phyloP scores from a whole-genome alignment of 2,113 vertebrate species.

The Podocnemis expansa region DNA sequence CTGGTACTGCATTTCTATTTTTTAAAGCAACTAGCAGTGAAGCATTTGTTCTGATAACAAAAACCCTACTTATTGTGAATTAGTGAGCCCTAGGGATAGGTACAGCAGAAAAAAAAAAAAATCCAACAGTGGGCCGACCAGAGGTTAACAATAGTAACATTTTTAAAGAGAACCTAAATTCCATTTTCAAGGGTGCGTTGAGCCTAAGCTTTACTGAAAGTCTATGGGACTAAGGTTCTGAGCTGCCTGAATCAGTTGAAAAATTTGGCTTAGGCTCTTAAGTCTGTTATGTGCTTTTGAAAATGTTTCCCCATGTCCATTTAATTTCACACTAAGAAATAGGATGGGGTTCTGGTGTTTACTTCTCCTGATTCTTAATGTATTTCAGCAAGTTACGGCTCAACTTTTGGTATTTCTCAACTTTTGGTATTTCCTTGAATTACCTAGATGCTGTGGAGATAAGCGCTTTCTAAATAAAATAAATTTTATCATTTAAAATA shows the following conservation, averaged over 20 bases:
- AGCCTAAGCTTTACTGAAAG: background rate
- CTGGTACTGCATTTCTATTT: conserved; percentile 1
- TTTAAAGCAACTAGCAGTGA: background rate
- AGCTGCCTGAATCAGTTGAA: background rate
- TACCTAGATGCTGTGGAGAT: background rate
- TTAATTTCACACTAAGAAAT: background rate
- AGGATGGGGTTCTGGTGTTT: background rate
- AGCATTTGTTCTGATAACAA: background rate
- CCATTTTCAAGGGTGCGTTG: background rate
- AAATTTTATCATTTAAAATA: background rate
- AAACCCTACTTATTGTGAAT: background rate
- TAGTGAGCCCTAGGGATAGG: background rate
- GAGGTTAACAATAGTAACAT: background rate
- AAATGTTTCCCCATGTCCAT: background rate
- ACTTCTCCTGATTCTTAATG: background rate
- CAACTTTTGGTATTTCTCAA: background rate
- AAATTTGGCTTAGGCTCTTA: background rate
- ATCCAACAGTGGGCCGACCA: background rate
- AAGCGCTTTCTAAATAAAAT: conserved; percentile 23
- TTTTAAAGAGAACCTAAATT: background rate
- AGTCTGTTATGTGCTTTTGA: background rate
- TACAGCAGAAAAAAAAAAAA: background rate
- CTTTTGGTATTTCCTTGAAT: background rate
- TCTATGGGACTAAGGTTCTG: conserved; percentile 9
- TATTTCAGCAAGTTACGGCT: background rate